A percentile compares a stretch with the other conserved stretches of the same genome.
Evolutionary conservation across 2,888 invertebrate genomes (phyloP).

Genomic region (Polietes domitor): DNA sequence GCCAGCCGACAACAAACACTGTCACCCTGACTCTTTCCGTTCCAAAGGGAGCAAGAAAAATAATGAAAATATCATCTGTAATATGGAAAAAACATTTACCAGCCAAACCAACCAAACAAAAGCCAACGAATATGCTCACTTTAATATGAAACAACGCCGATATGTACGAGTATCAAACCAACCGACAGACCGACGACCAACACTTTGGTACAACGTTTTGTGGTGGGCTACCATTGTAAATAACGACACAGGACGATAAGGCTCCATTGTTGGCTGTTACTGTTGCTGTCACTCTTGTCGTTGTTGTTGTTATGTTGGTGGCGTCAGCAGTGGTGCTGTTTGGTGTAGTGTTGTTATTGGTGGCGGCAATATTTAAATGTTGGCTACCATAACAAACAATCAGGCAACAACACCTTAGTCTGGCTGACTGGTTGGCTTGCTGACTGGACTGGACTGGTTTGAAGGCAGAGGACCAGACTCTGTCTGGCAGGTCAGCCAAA

Average conservation of each 20-base stretch:
- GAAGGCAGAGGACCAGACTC: constrained; percentile 72
- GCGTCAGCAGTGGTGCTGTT: neutral
- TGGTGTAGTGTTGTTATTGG: constrained; percentile 21
- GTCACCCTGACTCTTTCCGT: neutral
- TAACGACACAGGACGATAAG: constrained; percentile 50
- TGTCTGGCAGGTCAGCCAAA: constrained; percentile 70
- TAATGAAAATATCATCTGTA: constrained; percentile 38
- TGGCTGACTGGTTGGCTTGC: constrained; percentile 53
- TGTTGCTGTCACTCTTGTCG: constrained; percentile 12
- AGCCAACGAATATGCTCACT: constrained; percentile 17
- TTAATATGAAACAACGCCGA: constrained; percentile 32
- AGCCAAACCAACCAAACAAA: neutral
- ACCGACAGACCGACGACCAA: neutral
- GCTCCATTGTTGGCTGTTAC: constrained; percentile 35
- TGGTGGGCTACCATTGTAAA: constrained; percentile 46
- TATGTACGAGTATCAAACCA: neutral
- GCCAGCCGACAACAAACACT: neutral
- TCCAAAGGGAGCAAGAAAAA: constrained; percentile 12
- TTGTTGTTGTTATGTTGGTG: constrained; percentile 27
- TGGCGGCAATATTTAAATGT: constrained; percentile 57
- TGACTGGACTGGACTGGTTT: constrained; percentile 53
- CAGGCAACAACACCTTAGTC: constrained; percentile 66
- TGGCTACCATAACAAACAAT: constrained; percentile 69
- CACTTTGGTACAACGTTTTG: constrained; percentile 19
- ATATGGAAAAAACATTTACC: constrained; percentile 7